These are phyloP conservation scores for Hoplostethus atlanticus DNA, from an alignment of 2,797 vertebrate species.

Conservation along the genomic window DNA sequence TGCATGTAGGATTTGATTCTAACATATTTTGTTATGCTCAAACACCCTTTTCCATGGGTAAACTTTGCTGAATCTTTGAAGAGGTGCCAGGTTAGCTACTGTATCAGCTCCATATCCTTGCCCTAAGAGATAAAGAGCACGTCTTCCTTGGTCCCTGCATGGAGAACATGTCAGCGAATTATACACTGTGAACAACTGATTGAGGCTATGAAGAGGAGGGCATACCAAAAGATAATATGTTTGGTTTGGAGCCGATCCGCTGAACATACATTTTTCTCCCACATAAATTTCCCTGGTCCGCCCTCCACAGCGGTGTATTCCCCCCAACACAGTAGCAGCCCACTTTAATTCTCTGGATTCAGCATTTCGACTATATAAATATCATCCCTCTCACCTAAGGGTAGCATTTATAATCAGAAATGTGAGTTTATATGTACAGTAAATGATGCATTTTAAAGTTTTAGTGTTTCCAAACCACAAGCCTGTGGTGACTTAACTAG, in stretches of 20 bases:
- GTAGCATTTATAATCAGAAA: slow-evolving; percentile 82
- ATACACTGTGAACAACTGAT: slow-evolving; percentile 81
- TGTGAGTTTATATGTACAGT: slow-evolving; percentile 75
- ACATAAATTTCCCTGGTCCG: slow-evolving; percentile 80
- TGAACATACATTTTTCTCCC: slow-evolving; percentile 86
- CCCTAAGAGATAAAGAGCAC: slow-evolving; percentile 74
- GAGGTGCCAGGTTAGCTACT: slow-evolving; percentile 76
- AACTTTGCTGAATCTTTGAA: slow-evolving; percentile 78
- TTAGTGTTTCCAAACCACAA: slow-evolving; percentile 72
- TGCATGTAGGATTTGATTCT: slow-evolving; percentile 56
- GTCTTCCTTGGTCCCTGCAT: slow-evolving; percentile 73
- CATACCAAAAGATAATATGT: slow-evolving; percentile 83
- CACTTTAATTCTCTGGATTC: slow-evolving; percentile 77
- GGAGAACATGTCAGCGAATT: slow-evolving; percentile 84
- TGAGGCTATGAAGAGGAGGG: slow-evolving; percentile 83
- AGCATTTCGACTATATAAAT: slow-evolving; percentile 80
- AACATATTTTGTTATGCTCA: slow-evolving; percentile 65
- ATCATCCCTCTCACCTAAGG: slow-evolving; percentile 77
- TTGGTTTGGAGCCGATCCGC: slow-evolving; percentile 83
- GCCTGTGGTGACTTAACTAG: slow-evolving; percentile 50
- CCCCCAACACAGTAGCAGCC: slow-evolving; percentile 56
- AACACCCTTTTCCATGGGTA: slow-evolving; percentile 67
- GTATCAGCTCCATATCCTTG: slow-evolving; percentile 62
- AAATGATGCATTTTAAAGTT: slow-evolving; percentile 82
- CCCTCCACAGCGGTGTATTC: slow-evolving; percentile 64